A percentile compares a stretch with the other conserved stretches of the same genome.
Conservation (phyloP, 2,113 vertebrate genomes). For the Phaethon lepturus region DNA sequence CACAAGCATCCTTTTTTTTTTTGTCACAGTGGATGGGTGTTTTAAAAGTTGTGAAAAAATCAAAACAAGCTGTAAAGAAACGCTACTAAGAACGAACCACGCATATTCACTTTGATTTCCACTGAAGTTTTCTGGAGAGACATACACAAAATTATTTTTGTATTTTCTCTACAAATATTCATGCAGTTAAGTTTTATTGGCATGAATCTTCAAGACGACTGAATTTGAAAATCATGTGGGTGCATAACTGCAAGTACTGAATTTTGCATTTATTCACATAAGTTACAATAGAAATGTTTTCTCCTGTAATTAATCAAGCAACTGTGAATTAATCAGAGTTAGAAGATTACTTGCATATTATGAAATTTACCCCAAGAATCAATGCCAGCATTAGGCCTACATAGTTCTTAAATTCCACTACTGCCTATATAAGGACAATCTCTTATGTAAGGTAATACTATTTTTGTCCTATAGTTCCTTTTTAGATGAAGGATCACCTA, state of each 20-base stretch:
- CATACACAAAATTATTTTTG: neutral
- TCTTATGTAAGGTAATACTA: neutral
- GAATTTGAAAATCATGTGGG: neutral
- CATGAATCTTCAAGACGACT: neutral
- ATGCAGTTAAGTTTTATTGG: neutral
- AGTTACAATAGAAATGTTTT: neutral
- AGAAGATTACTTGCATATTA: neutral
- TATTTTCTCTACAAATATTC: neutral
- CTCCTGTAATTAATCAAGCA: neutral
- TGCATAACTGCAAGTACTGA: neutral
- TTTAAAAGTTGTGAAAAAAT: neutral
- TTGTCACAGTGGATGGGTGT: neutral
- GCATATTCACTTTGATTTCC: neutral
- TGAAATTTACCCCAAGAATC: neutral
- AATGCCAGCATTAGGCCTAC: neutral
- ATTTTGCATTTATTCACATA: neutral
- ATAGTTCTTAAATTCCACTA: neutral
- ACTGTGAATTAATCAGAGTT: neutral
- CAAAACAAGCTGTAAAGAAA: neutral
- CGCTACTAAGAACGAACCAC: neutral
- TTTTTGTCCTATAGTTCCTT: neutral
- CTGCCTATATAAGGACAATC: neutral
- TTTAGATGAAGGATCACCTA: neutral
- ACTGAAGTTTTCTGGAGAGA: neutral
- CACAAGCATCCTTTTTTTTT: neutral